Percentiles rank a stretch among this genome's conserved stretches.
Conservation (phyloP, 2,888 invertebrate genomes). For the Cryptosula pallasiana region DNA sequence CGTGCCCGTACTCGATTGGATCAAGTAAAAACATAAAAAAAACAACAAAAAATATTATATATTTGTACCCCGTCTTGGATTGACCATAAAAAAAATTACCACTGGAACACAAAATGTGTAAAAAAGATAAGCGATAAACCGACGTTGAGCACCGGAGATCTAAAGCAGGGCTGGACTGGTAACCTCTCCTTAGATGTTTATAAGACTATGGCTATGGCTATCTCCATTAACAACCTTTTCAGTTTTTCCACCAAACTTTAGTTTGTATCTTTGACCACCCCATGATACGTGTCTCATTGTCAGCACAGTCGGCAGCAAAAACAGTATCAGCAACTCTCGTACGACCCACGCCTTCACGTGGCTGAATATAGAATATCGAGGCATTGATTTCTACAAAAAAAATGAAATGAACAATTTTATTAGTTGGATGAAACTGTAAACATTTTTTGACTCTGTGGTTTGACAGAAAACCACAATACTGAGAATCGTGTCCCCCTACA, state of each 20-base stretch:
- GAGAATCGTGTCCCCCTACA: no score
- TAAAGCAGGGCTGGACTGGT: background rate
- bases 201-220: background rate
- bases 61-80: no score
- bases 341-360: constrained; percentile 92
- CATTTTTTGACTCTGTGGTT: no score
- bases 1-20: no score
- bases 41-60: no score
- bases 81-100: no score
- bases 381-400: constrained; percentile 3
- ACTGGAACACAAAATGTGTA: no score
- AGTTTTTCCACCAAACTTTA: constrained; percentile 92
- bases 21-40: no score
- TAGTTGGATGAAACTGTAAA: no score
- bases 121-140: no score
- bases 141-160: background rate
- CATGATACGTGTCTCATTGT: constrained; percentile 84
- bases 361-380: constrained; percentile 86
- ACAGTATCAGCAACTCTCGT: constrained; percentile 83
- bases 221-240: constrained; percentile 55
- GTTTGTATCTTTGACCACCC: constrained; percentile 77
- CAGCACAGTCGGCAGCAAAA: constrained; percentile 79
- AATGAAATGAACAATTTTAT: no score
- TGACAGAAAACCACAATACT: no score
- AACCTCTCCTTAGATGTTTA: background rate